Evolutionary conservation across 2,888 invertebrate species (phyloP), one percentile per base, ranked within the genome.

Genomic region (Caenorhabditis macrosperma): DNA sequence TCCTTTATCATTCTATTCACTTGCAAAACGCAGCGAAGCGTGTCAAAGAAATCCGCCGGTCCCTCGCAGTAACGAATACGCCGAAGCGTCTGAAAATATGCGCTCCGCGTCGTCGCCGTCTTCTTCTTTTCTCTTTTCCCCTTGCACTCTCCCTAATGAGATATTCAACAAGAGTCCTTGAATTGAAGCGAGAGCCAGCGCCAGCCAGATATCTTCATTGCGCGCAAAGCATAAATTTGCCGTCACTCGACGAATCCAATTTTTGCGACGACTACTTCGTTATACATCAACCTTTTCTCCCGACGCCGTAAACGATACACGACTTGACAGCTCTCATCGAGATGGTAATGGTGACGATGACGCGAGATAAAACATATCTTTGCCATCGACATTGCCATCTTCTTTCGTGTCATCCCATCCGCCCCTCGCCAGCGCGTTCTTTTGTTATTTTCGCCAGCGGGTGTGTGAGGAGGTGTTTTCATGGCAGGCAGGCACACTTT

Each of bases 151-250:
- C 24, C 30, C 74, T 74, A 74, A 74, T 74, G 74, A 74, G 74
- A 74, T 74, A 74, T 74, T 74, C 74, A 74, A 66, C 74, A 63
- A 63, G 72, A 72, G 74, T 64, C 57, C 64, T 74, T 17, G 74
- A 72, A 72, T 72, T 46, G 57, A 50, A 44, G 44, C 44, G 61
- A 61, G 61, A 54, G 54, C 54, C 60, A 59, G 60, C 38, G 61
- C 38, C 35, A 57, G 57, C 61, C 55, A 30, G 22, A 74, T 74
- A 64, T 64, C 74, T 64, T 74, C 64, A 41, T 71, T 12, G 38
- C 38, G 69, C 22, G 59, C 24, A n/a, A 35, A 48, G 64, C 64
- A 59, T 74, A 64, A 64, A 59, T 74, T 64, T 52, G 48, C 57
- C 50, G 64, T 74, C 64, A 74, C 64, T 74, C 74, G 44, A 64